Evolutionary conservation across 1,140 invertebrate genomes (phyloP), one percentile per base, ranked within the genome.

Genomic region (Zaprionus africanus): DNA sequence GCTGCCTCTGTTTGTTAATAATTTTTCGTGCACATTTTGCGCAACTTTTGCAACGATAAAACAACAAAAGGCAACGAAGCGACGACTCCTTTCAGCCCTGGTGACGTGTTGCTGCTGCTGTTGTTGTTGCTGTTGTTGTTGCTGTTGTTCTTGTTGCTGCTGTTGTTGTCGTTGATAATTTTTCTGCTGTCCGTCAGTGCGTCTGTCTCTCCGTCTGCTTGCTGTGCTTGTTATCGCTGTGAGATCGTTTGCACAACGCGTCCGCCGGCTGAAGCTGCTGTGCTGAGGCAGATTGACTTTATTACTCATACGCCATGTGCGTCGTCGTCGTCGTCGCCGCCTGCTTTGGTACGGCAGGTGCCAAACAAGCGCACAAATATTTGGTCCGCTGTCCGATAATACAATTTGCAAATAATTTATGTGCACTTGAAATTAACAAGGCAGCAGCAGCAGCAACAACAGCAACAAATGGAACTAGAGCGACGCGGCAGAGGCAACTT

Each of bases 241-340:
- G 49, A 85, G 49, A 85, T 81, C 78, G 71, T 86, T 85, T 85
- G 67, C 83, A 79, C 68, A 86, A 73, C 46, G 46, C 53, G 58
- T 51, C 36, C 56, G 34, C 19, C 34, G 64, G 34, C 34, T 56
- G 49, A 31, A 66, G 57, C 26, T 65, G 22, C 36, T 62, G 41
- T 19, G 66, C 60, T 57, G 59, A 68, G 79, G 46, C 78, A 82
- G 79, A 74, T 88, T 88, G 78, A 90, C 79, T 90, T 85, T 90
- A 90, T 90, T 90, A 90, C 85, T 90, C 85, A 90, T 90, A 71
- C 85, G 85, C 73, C 76, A 57, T 90, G 71, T 65, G 65, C 66
- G 73, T 34, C 64, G 60, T 9, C 51, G 36, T 6, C 19, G 31
- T 43, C 41, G 31, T 28, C 53, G 19, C 19, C 31, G 46, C 65